Conservation (phyloP, 1,140 invertebrate species). For the Ylistrum balloti region DNA sequence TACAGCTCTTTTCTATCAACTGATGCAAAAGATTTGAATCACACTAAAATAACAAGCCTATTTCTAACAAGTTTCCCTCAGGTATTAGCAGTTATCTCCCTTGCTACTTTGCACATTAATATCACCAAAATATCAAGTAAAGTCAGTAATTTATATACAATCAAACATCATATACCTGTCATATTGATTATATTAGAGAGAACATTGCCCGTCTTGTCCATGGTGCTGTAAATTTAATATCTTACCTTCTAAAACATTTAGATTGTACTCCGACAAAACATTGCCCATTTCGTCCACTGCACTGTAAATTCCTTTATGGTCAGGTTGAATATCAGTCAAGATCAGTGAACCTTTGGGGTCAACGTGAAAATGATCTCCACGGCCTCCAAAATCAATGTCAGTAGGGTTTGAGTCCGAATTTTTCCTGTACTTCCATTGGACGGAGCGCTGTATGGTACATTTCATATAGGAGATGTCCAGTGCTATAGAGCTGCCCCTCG, state of each 20-base stretch:
- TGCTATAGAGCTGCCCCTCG: not conserved
- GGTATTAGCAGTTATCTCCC: too few species aligned
- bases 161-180: too few species aligned
- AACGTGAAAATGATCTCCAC: not conserved
- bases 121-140: too few species aligned
- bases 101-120: too few species aligned
- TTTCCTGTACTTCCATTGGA: not conserved
- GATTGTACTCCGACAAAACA: not conserved
- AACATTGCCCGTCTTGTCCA: too few species aligned
- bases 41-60: too few species aligned
- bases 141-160: too few species aligned
- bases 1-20: too few species aligned
- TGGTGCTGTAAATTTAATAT: too few species aligned
- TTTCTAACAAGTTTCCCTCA: too few species aligned
- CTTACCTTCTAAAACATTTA: not conserved
- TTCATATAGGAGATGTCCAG: constrained; percentile 32
- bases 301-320: not conserved
- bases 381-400: not conserved
- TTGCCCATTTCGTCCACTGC: not conserved
- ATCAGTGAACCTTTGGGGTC: not conserved
- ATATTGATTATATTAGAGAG: too few species aligned
- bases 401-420: not conserved
- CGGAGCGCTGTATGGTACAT: not conserved
- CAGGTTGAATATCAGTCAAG: not conserved
- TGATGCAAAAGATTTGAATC: too few species aligned